Evolutionary conservation across 2,113 vertebrate species (phyloP).

Genomic region (Miniopterus natalensis): DNA sequence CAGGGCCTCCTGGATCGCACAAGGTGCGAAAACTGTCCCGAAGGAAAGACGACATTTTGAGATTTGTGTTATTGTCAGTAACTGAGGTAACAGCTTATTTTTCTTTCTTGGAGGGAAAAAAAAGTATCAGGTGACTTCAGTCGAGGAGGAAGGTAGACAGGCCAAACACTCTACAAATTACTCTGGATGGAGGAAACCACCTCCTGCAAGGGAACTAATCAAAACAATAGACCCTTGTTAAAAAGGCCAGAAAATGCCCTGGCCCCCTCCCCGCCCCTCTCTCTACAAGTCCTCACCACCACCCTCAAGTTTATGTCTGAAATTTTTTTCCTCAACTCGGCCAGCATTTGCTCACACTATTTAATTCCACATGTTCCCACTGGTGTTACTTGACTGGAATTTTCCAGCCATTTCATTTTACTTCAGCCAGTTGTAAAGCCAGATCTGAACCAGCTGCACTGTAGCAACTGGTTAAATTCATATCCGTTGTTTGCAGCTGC

Average conservation of each 20-base stretch:
- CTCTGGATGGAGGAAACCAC: background rate
- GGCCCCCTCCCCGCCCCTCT: background rate
- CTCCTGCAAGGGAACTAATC: constrained; percentile 52
- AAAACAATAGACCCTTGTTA: constrained; percentile 74
- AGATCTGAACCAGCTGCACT: constrained; percentile 75
- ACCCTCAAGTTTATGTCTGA: constrained; percentile 52
- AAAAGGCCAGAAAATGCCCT: constrained; percentile 51
- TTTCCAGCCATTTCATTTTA: constrained; percentile 80
- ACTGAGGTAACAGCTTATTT: constrained; percentile 49
- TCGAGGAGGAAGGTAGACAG: constrained; percentile 48
- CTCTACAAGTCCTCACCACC: background rate
- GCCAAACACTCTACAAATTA: constrained; percentile 9
- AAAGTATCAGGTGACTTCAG: constrained; percentile 55
- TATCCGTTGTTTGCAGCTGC: constrained; percentile 72
- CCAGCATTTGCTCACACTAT: constrained; percentile 71
- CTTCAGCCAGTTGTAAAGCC: constrained; percentile 75
- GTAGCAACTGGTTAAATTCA: constrained; percentile 73
- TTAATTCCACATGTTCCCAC: constrained; percentile 76
- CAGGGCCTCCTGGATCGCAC: background rate
- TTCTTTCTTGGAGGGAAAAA: constrained; percentile 24
- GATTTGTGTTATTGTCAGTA: background rate
- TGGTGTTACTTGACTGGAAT: constrained; percentile 77
- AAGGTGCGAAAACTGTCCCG: background rate
- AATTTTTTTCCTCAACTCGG: constrained; percentile 34
- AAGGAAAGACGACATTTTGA: background rate